Evolutionary conservation across 1,140 invertebrate genomes (phyloP).

Genomic region (Metaphire vulgaris): DNA sequence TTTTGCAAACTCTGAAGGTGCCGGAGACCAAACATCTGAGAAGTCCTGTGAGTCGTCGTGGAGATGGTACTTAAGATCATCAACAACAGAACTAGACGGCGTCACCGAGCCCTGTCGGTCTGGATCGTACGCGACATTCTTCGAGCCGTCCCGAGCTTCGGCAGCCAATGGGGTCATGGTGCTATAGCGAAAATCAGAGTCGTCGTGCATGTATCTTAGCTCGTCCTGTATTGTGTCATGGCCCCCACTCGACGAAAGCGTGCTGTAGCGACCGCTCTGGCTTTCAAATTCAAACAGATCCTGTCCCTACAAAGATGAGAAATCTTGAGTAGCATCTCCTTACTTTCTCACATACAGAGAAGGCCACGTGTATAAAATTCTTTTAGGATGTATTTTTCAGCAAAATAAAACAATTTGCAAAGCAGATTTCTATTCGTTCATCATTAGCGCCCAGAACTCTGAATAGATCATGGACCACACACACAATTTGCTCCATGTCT

Average conservation of each 20-base stretch:
- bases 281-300: not conserved
- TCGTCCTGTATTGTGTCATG: not conserved
- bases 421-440: no score
- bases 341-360: no score
- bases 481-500: no score
- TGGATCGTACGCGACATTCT: no score
- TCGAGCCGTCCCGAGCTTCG: not conserved
- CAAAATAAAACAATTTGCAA: no score
- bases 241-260: not conserved
- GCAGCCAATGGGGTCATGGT: not conserved
- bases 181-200: not conserved
- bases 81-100: not conserved
- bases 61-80: not conserved
- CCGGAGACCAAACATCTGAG: not conserved
- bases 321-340: no score
- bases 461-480: no score
- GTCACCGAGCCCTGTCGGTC: not conserved
- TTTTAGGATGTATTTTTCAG: no score
- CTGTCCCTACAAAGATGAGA: not conserved
- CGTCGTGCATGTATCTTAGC: not conserved
- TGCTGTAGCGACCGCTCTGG: not conserved
- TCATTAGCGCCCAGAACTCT: no score
- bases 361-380: no score
- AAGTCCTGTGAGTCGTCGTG: not conserved
- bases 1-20: not conserved